Evolutionary conservation across 53 echinoderm and acorn worm species (phyloP).

Genomic region (Apostichopus leukothele): DNA sequence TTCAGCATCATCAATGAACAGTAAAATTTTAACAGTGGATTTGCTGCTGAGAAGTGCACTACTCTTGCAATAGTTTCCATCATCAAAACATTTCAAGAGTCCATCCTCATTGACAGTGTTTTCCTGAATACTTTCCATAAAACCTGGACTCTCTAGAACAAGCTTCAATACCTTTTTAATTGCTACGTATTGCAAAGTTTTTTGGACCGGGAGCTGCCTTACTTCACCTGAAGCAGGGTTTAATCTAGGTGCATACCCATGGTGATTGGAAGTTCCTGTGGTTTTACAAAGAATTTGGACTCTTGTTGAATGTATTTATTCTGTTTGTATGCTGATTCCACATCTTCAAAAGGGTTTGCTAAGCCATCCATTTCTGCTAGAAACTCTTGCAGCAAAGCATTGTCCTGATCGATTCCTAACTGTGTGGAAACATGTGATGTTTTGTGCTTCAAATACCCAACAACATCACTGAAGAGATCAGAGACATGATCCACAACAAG

Average conservation of each 20-base stretch:
- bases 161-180: constrained; percentile 39
- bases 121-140: constrained; percentile 35
- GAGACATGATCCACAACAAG: constrained; percentile 43
- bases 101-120: constrained; percentile 29
- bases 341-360: constrained; percentile 14
- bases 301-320: constrained; percentile 1
- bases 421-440: not conserved
- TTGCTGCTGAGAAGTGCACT: constrained; percentile 1
- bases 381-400: constrained; percentile 13
- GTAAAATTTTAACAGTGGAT: constrained; percentile 2
- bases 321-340: not conserved
- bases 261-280: constrained; percentile 30
- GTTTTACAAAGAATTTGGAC: constrained; percentile 16
- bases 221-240: constrained; percentile 3
- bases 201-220: not conserved
- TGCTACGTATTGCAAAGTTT: constrained; percentile 52
- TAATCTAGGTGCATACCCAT: constrained; percentile 16
- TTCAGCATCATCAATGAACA: constrained; percentile 57
- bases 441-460: constrained; percentile 28
- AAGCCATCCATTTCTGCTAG: constrained; percentile 9
- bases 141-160: constrained; percentile 48
- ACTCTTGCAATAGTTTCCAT: constrained; percentile 19
- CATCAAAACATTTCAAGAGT: constrained; percentile 22
- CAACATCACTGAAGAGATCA: constrained; percentile 17
- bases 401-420: constrained; percentile 14